Percentiles rank a stretch among this genome's conserved stretches.
phyloP scores from a whole-genome alignment of 2,113 vertebrate species.

The Melospiza melodia region DNA sequence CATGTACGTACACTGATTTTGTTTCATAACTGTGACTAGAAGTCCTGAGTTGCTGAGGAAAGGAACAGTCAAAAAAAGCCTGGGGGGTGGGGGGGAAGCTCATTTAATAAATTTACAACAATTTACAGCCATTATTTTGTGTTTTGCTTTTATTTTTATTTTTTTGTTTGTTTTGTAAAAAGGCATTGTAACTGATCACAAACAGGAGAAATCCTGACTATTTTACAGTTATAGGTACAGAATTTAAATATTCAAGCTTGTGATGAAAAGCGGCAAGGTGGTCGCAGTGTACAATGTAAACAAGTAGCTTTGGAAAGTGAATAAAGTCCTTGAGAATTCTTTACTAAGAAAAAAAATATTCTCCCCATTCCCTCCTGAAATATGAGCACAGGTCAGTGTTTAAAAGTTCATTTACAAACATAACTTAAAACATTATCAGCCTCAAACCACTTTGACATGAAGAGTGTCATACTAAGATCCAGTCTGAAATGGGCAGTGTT shows the following conservation, averaged over 20 bases:
- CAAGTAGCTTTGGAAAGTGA: constrained; percentile 98
- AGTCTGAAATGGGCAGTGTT: constrained; percentile 93
- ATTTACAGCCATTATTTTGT: constrained; percentile 87
- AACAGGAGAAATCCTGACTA: constrained; percentile 82
- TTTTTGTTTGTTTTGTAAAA: constrained; percentile 73
- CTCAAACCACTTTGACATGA: constrained; percentile 80
- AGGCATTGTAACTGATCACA: constrained; percentile 85
- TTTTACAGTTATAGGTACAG: constrained; percentile 91
- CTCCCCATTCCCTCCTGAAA: constrained; percentile 79
- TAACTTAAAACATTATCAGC: constrained; percentile 84
- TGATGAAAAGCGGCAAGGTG: constrained; percentile 88
- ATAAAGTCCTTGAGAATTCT: constrained; percentile 86
- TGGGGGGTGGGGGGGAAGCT: constrained; percentile 83
- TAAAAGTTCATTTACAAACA: constrained; percentile 77
- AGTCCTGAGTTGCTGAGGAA: constrained; percentile 94
- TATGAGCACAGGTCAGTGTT: constrained; percentile 79
- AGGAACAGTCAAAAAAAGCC: constrained; percentile 90
- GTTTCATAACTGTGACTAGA: constrained; percentile 80
- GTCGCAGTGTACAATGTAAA: constrained; percentile 92
- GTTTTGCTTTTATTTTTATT: background rate
- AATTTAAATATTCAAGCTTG: constrained; percentile 99
- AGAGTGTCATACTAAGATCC: constrained; percentile 85
- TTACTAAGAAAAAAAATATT: constrained; percentile 72
- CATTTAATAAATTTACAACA: constrained; percentile 96
- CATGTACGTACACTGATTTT: constrained; percentile 72